These are phyloP conservation scores for Ceratitis capitata DNA, from an alignment of 1,140 invertebrate genomes.

Conservation along the genomic window DNA sequence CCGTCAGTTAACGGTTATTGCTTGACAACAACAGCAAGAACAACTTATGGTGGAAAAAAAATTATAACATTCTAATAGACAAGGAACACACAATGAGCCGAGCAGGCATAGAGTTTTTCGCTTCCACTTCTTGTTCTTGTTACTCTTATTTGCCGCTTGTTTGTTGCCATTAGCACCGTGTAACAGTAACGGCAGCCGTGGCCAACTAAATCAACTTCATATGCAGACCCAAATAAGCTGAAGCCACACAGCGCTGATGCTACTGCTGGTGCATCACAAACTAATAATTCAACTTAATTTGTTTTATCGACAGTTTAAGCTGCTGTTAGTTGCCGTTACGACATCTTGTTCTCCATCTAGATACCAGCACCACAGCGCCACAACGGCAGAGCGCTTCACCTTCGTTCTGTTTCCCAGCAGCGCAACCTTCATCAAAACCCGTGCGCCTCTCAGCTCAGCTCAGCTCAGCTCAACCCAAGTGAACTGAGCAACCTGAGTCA, in stretches of 20 bases:
- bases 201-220: background rate
- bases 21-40: conserved; percentile 2
- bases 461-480: background rate
- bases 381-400: background rate
- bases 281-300: conserved; percentile 35
- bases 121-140: background rate
- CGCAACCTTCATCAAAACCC: background rate
- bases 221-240: background rate
- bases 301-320: conserved; percentile 35
- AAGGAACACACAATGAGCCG: background rate
- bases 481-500: background rate
- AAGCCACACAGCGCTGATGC: background rate
- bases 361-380: no score
- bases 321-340: conserved; percentile 15
- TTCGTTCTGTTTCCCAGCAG: background rate
- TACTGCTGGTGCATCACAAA: background rate
- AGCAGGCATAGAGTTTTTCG: no score
- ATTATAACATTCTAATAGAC: conserved; percentile 23
- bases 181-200: background rate
- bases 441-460: background rate
- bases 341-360: conserved; percentile 5
- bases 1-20: conserved; percentile 11
- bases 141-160: conserved; percentile 10
- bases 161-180: conserved; percentile 20
- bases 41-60: background rate